Percentiles rank a stretch among this genome's conserved stretches.
phyloP scores from a whole-genome alignment of 2,888 invertebrate species.

The Noctua janthina region DNA sequence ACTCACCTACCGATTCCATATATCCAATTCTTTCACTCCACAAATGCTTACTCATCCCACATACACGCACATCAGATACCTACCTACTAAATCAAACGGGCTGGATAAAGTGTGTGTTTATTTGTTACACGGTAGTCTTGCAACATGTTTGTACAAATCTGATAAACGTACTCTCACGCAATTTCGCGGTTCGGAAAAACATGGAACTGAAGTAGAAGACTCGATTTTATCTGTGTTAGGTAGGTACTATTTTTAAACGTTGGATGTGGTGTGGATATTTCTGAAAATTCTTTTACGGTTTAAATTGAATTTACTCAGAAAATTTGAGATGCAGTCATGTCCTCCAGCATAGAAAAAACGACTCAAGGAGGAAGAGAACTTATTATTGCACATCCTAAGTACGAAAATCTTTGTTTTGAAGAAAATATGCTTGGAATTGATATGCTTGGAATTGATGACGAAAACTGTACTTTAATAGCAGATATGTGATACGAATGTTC shows the following conservation, averaged over 20 bases:
- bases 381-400: too few species aligned
- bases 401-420: too few species aligned
- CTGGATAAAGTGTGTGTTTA: conserved; percentile 73
- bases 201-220: conserved; percentile 56
- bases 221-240: conserved; percentile 56
- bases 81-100: conserved; percentile 72
- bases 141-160: conserved; percentile 80
- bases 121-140: conserved; percentile 79
- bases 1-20: conserved; percentile 8
- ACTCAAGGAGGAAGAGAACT: background rate
- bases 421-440: too few species aligned
- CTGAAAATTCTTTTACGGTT: conserved; percentile 8
- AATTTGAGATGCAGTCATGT: background rate
- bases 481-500: background rate
- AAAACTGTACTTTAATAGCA: too few species aligned
- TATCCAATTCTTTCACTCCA: background rate
- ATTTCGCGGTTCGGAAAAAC: conserved; percentile 72
- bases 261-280: conserved; percentile 27
- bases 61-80: conserved; percentile 58
- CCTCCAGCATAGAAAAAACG: background rate
- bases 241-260: conserved; percentile 55
- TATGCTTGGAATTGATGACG: too few species aligned
- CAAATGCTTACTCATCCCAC: conserved; percentile 51
- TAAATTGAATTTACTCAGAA: background rate
- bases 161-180: conserved; percentile 81